These are phyloP conservation scores for Noturus placidus DNA, from an alignment of 2,113 vertebrate species.

Conservation along the genomic window DNA sequence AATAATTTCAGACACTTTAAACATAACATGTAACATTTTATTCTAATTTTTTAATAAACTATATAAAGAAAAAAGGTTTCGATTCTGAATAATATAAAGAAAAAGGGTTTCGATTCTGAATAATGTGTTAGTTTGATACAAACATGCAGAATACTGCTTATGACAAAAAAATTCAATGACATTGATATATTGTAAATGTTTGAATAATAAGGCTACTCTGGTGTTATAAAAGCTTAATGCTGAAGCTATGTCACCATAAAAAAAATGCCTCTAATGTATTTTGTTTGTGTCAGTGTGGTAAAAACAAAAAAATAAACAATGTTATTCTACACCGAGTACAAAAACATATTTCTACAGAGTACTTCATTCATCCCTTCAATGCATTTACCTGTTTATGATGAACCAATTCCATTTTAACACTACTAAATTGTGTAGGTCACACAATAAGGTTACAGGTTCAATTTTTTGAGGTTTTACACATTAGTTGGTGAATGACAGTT, in stretches of 20 bases:
- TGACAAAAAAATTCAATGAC: slow-evolving; percentile 17
- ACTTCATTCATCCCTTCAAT: slow-evolving; percentile 18
- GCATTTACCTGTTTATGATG: neutral
- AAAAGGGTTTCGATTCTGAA: slow-evolving; percentile 29
- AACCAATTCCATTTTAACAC: neutral
- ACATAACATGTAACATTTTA: neutral
- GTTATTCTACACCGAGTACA: slow-evolving; percentile 16
- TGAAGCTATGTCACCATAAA: neutral
- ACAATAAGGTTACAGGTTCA: neutral
- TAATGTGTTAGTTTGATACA: slow-evolving; percentile 40
- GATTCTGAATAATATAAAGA: slow-evolving; percentile 30
- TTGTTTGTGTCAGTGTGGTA: slow-evolving; percentile 2
- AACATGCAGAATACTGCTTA: slow-evolving; percentile 15
- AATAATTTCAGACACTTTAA: neutral
- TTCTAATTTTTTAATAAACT: slow-evolving; percentile 29
- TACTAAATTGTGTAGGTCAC: neutral
- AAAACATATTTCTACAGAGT: neutral
- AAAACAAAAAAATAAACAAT: neutral
- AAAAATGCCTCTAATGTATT: neutral
- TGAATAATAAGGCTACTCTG: neutral
- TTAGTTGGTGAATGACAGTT: slow-evolving; percentile 28
- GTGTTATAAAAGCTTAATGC: slow-evolving; percentile 23
- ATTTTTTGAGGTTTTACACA: neutral
- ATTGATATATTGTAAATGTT: neutral
- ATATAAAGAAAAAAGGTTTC: slow-evolving; percentile 31